Evolutionary conservation across 1,140 invertebrate genomes (phyloP).

Genomic region (Brachionus angularis): DNA sequence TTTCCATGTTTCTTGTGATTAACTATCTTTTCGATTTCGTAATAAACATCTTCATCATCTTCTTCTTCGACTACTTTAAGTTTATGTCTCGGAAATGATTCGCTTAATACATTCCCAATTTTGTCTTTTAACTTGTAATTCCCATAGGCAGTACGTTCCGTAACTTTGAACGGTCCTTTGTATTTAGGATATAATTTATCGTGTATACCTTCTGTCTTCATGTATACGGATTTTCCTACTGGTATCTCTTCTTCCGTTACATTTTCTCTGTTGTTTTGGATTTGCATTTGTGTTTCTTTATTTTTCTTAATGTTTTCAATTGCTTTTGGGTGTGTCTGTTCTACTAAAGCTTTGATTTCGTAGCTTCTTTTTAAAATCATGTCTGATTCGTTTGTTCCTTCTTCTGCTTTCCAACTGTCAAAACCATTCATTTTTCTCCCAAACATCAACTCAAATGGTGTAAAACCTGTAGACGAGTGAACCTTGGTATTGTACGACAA

Average conservation of each 20-base stretch:
- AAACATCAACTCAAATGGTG: constrained; percentile 49
- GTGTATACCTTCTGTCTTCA: neutral
- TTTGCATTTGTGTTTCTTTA: too few species aligned
- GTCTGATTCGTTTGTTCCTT: neutral
- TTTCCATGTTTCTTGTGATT: too few species aligned
- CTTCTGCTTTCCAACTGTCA: neutral
- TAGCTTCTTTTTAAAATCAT: neutral
- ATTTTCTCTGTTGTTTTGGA: neutral
- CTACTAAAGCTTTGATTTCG: neutral
- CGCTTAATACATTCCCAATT: neutral
- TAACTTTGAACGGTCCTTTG: neutral
- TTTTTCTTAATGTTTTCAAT: too few species aligned
- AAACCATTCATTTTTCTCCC: constrained; percentile 47
- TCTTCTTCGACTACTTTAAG: neutral
- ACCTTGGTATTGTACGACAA: constrained; percentile 49
- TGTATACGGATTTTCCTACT: neutral
- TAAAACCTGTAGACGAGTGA: constrained; percentile 47
- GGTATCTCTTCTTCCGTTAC: neutral
- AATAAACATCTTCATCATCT: too few species aligned
- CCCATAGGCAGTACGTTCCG: neutral
- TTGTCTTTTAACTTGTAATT: neutral
- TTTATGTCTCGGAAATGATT: neutral
- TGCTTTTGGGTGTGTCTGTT: too few species aligned
- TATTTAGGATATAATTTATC: neutral
- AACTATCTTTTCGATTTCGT: too few species aligned